Conservation (phyloP, 1,140 invertebrate species). For the Drosophila watanabei region DNA sequence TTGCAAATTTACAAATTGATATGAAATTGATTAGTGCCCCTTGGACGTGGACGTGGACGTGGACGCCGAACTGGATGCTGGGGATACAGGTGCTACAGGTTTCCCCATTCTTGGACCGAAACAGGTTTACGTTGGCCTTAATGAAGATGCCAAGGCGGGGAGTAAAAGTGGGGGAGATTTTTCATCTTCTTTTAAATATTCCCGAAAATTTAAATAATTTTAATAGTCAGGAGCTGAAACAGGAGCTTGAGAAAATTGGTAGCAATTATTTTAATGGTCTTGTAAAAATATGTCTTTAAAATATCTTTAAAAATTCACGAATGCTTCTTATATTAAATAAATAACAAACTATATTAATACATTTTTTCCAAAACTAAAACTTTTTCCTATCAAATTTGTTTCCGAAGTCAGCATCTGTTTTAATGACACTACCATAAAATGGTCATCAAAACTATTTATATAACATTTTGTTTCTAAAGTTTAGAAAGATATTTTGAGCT, state of each 20-base stretch:
- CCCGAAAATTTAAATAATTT: background rate
- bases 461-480: no score
- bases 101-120: slow-evolving; percentile 27
- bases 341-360: no score
- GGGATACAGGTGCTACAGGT: slow-evolving; percentile 40
- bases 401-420: background rate
- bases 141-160: slow-evolving; percentile 35
- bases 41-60: slow-evolving; percentile 19
- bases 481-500: no score
- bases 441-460: background rate
- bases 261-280: background rate
- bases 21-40: slow-evolving; percentile 85
- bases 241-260: no score
- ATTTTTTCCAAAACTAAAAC: no score
- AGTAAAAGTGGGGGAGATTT: background rate
- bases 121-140: slow-evolving; percentile 34
- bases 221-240: background rate
- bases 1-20: slow-evolving; percentile 86
- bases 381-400: no score
- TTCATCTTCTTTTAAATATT: background rate
- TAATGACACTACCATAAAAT: background rate
- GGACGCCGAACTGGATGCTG: slow-evolving; percentile 25
- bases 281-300: no score
- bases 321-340: no score
- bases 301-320: no score